These are phyloP conservation scores for Papilio dardanus DNA, from an alignment of 1,140 invertebrate species.

Conservation along the genomic window DNA sequence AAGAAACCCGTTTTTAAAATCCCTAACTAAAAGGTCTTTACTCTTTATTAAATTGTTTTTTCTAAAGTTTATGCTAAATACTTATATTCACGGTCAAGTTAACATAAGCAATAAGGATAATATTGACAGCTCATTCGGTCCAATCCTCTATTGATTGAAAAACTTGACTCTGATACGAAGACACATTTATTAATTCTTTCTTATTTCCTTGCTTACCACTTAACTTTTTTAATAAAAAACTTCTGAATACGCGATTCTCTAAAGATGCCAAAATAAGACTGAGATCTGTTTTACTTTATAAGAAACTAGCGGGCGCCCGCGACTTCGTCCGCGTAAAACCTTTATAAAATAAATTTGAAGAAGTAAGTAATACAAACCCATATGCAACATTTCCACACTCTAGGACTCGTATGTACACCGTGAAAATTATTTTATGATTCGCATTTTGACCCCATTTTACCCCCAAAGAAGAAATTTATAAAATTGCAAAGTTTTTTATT, in stretches of 20 bases:
- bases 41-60: too few relatives aligned
- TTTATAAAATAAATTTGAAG: too few relatives aligned
- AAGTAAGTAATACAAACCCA: too few relatives aligned
- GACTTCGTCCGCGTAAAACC: too few relatives aligned
- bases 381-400: too few relatives aligned
- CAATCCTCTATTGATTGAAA: constrained; percentile 9
- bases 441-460: too few relatives aligned
- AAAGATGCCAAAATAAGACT: background rate
- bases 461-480: too few relatives aligned
- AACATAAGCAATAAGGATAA: background rate
- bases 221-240: constrained; percentile 21
- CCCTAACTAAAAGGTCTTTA: background rate
- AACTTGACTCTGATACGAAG: background rate
- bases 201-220: background rate
- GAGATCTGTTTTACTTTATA: background rate
- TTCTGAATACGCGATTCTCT: background rate
- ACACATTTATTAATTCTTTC: background rate
- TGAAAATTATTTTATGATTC: too few relatives aligned
- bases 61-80: background rate
- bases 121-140: background rate
- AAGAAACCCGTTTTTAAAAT: background rate
- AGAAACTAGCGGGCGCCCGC: too few relatives aligned
- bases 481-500: too few relatives aligned
- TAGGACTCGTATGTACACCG: too few relatives aligned
- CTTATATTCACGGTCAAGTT: background rate